Percentiles rank a stretch among this genome's conserved stretches.
Evolutionary conservation across 2,113 vertebrate species (phyloP).

Genomic region (Melozone crissalis): DNA sequence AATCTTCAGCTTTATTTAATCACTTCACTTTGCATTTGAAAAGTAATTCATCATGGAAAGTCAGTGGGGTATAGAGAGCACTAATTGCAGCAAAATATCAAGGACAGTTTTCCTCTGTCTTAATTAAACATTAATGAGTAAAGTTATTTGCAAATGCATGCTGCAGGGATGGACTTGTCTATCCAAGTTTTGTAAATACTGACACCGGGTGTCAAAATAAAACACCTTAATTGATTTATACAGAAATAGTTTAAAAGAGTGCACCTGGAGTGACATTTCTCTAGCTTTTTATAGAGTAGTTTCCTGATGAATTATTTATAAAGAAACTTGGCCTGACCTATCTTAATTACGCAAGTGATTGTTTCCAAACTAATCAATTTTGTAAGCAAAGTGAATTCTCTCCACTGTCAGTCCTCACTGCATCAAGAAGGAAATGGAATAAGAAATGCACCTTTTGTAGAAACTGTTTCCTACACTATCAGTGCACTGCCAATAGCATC

Average conservation of each 20-base stretch:
- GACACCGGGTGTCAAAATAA: conserved; percentile 79
- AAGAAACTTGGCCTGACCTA: conserved; percentile 72
- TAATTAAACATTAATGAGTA: conserved; percentile 87
- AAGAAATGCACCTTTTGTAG: conserved; percentile 18
- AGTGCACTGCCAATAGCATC: neutral
- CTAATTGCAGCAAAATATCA: conserved; percentile 85
- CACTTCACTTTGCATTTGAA: conserved; percentile 85
- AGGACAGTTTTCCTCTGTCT: conserved; percentile 84
- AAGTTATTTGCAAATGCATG: conserved; percentile 83
- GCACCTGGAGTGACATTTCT: conserved; percentile 75
- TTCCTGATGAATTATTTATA: conserved; percentile 81
- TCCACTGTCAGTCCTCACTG: conserved; percentile 9
- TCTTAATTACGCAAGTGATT: conserved; percentile 76
- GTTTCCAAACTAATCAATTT: conserved; percentile 79
- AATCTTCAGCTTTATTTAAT: conserved; percentile 81
- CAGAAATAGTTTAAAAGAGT: conserved; percentile 75
- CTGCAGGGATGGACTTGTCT: conserved; percentile 80
- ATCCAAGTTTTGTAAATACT: conserved; percentile 80
- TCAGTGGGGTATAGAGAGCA: conserved; percentile 82
- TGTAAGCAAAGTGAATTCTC: conserved; percentile 61
- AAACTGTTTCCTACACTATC: neutral
- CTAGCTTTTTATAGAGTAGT: conserved; percentile 70
- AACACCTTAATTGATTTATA: conserved; percentile 82
- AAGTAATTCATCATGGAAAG: conserved; percentile 85
- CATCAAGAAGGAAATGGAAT: neutral